Evolutionary conservation across 2,888 invertebrate genomes (phyloP).

Genomic region (Smittia aterrima): DNA sequence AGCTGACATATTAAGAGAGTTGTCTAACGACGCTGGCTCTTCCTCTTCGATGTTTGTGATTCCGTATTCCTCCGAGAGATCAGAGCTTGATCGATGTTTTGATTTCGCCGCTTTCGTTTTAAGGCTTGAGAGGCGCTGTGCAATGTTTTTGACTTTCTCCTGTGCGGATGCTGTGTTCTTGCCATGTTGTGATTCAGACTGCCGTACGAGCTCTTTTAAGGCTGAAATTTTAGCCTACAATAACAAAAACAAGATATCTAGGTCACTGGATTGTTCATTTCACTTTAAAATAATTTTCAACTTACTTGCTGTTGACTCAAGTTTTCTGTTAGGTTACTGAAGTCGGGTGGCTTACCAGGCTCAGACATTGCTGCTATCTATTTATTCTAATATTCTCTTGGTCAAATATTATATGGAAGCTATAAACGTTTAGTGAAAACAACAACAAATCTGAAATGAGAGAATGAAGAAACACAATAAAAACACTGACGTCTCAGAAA

Average conservation of each 20-base stretch:
- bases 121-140: slow-evolving; percentile 48
- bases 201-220: slow-evolving; percentile 48
- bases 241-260: background rate
- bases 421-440: background rate
- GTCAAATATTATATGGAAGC: slow-evolving; percentile 6
- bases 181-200: slow-evolving; percentile 48
- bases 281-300: background rate
- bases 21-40: background rate
- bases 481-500: background rate
- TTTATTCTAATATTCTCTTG: background rate
- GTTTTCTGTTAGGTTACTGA: slow-evolving; percentile 44
- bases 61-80: slow-evolving; percentile 35
- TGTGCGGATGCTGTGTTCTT: slow-evolving; percentile 48
- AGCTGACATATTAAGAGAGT: background rate
- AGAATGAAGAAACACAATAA: background rate
- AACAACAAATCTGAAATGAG: background rate
- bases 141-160: slow-evolving; percentile 50
- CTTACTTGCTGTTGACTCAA: slow-evolving; percentile 45
- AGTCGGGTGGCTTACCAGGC: slow-evolving; percentile 42
- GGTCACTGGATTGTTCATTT: slow-evolving; percentile 20
- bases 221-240: slow-evolving; percentile 49
- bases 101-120: slow-evolving; percentile 43
- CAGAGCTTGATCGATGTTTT: slow-evolving; percentile 2
- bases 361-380: slow-evolving; percentile 30
- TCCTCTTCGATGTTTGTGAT: slow-evolving; percentile 32